Percentiles rank a stretch among this genome's conserved stretches.
These are phyloP conservation scores for Thripadectes ignobilis DNA, from an alignment of 2,797 vertebrate species.

Conservation along the genomic window DNA sequence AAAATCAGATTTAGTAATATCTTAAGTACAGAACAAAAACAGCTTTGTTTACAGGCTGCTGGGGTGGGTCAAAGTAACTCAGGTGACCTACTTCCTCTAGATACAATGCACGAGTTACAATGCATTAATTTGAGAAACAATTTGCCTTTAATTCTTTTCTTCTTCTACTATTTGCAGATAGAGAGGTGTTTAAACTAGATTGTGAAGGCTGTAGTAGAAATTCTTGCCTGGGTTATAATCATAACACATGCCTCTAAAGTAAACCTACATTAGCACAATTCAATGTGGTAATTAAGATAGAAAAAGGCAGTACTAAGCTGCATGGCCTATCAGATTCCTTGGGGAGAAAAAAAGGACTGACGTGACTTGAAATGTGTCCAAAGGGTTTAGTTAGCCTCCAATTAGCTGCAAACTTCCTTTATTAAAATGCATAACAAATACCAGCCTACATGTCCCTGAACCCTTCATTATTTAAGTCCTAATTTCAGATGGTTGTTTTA, in stretches of 20 bases:
- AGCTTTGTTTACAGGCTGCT: neutral
- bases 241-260: slow-evolving; percentile 68
- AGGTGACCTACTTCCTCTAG: neutral
- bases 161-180: slow-evolving; percentile 4
- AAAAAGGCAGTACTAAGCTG: slow-evolving; percentile 75
- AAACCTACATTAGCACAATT: slow-evolving; percentile 77
- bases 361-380: slow-evolving; percentile 76
- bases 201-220: slow-evolving; percentile 12
- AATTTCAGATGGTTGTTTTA: slow-evolving; percentile 82
- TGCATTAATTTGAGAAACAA: neutral
- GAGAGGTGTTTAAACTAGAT: slow-evolving; percentile 35
- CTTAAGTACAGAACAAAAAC: neutral
- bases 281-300: slow-evolving; percentile 85
- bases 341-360: slow-evolving; percentile 65
- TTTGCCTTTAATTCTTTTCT: neutral
- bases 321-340: slow-evolving; percentile 73
- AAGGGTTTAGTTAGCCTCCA: slow-evolving; percentile 84
- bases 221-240: slow-evolving; percentile 59
- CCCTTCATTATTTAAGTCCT: slow-evolving; percentile 83
- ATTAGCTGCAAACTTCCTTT: slow-evolving; percentile 84
- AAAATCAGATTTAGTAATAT: neutral
- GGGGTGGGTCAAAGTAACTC: neutral
- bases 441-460: slow-evolving; percentile 76
- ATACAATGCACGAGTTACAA: neutral
- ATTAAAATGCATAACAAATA: slow-evolving; percentile 83